Conservation (phyloP, 2,113 vertebrate species). For the Nesogale talazaci region DNA sequence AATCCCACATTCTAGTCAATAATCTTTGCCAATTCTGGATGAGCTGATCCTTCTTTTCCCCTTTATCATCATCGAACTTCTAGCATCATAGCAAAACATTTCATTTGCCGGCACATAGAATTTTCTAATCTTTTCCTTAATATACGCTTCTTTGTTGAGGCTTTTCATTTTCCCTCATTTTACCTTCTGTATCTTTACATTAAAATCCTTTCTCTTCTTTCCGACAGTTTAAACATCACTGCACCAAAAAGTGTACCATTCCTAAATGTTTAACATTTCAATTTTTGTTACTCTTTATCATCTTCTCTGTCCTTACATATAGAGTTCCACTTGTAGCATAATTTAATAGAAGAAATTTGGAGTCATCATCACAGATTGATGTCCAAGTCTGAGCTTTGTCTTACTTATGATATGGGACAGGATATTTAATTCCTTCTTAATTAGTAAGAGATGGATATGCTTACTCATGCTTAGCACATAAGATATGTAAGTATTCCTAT, state of each 20-base stretch:
- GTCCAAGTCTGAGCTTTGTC: constrained; percentile 45
- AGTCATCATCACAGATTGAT: constrained; percentile 6
- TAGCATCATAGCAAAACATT: not conserved
- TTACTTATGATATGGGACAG: not conserved
- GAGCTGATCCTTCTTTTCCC: too few species aligned
- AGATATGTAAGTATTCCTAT: not conserved
- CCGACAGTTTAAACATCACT: constrained; percentile 7
- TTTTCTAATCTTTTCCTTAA: not conserved
- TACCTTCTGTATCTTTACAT: constrained; percentile 17
- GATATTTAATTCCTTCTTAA: constrained; percentile 13
- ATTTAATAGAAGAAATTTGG: constrained; percentile 45
- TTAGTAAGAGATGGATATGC: not conserved
- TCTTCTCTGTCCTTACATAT: not conserved
- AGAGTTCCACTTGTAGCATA: not conserved
- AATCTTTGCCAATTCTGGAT: not conserved
- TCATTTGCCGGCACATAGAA: not conserved
- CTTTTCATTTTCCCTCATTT: constrained; percentile 4
- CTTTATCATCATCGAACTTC: not conserved
- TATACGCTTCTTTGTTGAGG: not conserved
- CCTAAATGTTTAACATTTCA: constrained; percentile 17
- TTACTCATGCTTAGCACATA: constrained; percentile 9
- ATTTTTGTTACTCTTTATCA: constrained; percentile 10
- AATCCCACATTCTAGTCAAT: too few species aligned
- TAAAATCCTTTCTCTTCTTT: constrained; percentile 40
- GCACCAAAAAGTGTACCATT: not conserved